Percentiles rank a stretch among this genome's conserved stretches.
These are phyloP conservation scores for Aphidius ervi DNA, from an alignment of 1,140 invertebrate genomes.

Conservation along the genomic window DNA sequence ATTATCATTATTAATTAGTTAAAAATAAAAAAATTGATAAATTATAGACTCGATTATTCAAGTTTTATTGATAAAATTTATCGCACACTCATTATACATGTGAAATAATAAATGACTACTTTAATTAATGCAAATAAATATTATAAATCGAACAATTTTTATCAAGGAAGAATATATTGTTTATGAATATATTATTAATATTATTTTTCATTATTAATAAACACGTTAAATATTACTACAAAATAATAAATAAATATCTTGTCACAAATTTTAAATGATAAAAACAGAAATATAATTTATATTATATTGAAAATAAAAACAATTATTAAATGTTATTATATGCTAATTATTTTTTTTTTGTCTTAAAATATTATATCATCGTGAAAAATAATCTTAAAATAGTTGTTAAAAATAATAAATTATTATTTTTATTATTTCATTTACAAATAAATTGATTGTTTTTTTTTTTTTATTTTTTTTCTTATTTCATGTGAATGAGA, in stretches of 20 bases:
- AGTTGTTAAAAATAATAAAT: background rate
- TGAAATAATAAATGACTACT: conserved; percentile 17
- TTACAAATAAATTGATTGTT: too few species aligned
- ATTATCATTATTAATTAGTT: conserved; percentile 6
- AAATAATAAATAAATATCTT: conserved; percentile 1
- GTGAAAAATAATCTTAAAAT: conserved; percentile 6
- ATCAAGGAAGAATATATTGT: background rate
- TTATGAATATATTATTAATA: conserved; percentile 2
- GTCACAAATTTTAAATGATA: background rate
- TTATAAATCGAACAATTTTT: background rate
- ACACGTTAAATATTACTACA: background rate
- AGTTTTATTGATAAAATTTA: conserved; percentile 26
- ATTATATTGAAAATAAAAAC: background rate
- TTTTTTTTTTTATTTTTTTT: too few species aligned
- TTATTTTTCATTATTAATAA: background rate
- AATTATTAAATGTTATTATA: conserved; percentile 2
- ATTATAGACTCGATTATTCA: conserved; percentile 16
- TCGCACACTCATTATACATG: conserved; percentile 26
- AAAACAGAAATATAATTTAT: background rate
- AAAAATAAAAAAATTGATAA: background rate
- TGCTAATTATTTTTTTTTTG: background rate
- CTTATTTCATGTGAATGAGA: too few species aligned
- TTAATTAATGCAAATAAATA: conserved; percentile 15
- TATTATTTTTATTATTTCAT: too few species aligned
- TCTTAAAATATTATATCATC: conserved; percentile 9